A percentile compares a stretch with the other conserved stretches of the same genome.
These are phyloP conservation scores for Trichopoda pennipes DNA, from an alignment of 2,888 invertebrate genomes.

Conservation along the genomic window DNA sequence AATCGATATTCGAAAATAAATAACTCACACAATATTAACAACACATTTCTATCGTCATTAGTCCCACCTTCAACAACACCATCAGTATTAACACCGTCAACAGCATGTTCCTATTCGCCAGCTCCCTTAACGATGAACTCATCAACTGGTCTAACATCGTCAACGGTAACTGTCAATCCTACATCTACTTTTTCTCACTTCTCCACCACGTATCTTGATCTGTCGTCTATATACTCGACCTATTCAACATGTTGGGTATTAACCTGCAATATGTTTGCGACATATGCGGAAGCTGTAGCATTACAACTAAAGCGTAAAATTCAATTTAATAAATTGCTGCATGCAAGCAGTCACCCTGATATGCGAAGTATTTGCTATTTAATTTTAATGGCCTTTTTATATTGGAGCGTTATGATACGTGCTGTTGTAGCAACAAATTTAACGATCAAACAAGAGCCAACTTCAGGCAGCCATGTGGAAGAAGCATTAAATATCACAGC, in stretches of 20 bases:
- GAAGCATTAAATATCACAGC: slow-evolving; percentile 36
- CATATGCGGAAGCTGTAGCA: slow-evolving; percentile 62
- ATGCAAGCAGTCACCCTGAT: slow-evolving; percentile 63
- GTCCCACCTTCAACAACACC: slow-evolving; percentile 6
- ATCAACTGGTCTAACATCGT: background rate
- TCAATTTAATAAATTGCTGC: slow-evolving; percentile 63
- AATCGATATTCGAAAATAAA: slow-evolving; percentile 55
- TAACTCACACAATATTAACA: slow-evolving; percentile 40
- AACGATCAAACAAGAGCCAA: slow-evolving; percentile 45
- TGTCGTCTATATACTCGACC: slow-evolving; percentile 24
- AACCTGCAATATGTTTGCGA: slow-evolving; percentile 62
- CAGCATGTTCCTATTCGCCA: slow-evolving; percentile 26
- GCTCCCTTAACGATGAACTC: slow-evolving; percentile 8
- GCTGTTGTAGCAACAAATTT: slow-evolving; percentile 74
- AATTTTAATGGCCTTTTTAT: slow-evolving; percentile 75
- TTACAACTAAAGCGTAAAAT: slow-evolving; percentile 67
- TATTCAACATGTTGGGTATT: slow-evolving; percentile 57
- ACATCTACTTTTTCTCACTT: slow-evolving; percentile 1
- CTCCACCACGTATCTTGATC: slow-evolving; percentile 17
- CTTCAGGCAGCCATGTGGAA: slow-evolving; percentile 48
- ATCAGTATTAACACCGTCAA: slow-evolving; percentile 33
- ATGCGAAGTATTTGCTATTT: slow-evolving; percentile 72
- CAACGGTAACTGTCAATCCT: background rate
- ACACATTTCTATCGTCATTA: slow-evolving; percentile 42
- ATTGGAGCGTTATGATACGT: slow-evolving; percentile 76